Percentiles rank a stretch among this genome's conserved stretches.
phyloP scores from a whole-genome alignment of 2,888 invertebrate genomes.

The Lasioglossum oenotherae region DNA sequence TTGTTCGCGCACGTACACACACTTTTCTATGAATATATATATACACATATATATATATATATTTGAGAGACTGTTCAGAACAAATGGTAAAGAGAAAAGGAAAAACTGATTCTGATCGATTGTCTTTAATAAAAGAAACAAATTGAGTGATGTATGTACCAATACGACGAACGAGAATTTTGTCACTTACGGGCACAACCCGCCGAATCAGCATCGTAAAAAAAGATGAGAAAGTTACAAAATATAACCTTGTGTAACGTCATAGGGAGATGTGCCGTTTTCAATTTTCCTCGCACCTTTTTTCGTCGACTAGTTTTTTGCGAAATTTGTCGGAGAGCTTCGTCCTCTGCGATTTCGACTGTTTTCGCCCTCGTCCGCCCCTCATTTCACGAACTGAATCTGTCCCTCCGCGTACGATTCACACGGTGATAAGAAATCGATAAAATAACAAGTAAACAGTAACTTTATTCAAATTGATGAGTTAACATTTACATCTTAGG shows the following conservation, averaged over 20 bases:
- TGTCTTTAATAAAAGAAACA: conserved; percentile 28
- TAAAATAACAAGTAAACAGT: no score
- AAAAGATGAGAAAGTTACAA: conserved; percentile 69
- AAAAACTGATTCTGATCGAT: conserved; percentile 55
- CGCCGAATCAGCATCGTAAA: conserved; percentile 59
- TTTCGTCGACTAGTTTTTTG: background rate
- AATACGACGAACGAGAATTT: conserved; percentile 66
- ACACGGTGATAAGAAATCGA: no score
- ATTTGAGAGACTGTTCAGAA: conserved; percentile 69
- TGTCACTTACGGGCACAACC: conserved; percentile 64
- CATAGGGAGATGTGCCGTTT: conserved; percentile 59
- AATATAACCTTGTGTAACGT: conserved; percentile 80
- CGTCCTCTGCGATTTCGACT: no score
- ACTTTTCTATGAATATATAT: conserved; percentile 60
- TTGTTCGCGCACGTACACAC: conserved; percentile 19
- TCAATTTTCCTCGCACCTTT: conserved; percentile 46
- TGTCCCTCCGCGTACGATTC: no score
- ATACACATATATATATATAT: conserved; percentile 64
- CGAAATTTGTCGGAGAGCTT: background rate
- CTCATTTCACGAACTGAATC: no score
- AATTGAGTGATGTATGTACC: conserved; percentile 58
- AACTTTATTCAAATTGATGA: no score
- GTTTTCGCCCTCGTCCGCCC: no score
- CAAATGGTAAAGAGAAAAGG: conserved; percentile 39
- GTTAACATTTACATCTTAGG: no score